phyloP scores from a whole-genome alignment of 2,797 vertebrate genomes.

The Schizopygopsis pylzovi region DNA sequence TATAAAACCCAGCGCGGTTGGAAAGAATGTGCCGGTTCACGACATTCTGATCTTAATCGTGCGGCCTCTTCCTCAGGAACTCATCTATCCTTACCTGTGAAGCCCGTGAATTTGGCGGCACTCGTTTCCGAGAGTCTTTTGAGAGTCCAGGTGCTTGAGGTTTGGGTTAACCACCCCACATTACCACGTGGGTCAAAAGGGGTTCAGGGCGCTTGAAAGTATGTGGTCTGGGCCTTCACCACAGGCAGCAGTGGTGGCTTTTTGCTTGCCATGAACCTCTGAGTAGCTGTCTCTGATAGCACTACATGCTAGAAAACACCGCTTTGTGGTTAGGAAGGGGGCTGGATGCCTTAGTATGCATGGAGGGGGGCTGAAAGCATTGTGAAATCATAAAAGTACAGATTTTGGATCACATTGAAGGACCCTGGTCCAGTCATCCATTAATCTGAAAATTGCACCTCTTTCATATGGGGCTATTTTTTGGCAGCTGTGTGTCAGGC shows the following conservation, averaged over 20 bases:
- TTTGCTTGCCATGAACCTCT: conserved; percentile 46
- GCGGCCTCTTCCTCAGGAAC: conserved; percentile 21
- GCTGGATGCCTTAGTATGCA: conserved; percentile 23
- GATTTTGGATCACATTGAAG: conserved; percentile 72
- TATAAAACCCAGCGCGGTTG: conserved; percentile 15
- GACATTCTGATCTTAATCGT: conserved; percentile 40
- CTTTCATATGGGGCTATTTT: conserved; percentile 62
- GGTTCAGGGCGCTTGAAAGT: conserved; percentile 74
- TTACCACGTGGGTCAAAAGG: conserved; percentile 76
- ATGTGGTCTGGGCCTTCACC: conserved; percentile 75
- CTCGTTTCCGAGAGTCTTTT: conserved; percentile 17
- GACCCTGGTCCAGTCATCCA: conserved; percentile 71
- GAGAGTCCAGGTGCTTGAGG: conserved; percentile 76
- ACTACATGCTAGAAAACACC: conserved; percentile 66
- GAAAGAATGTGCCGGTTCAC: conserved; percentile 38
- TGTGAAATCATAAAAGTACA: conserved; percentile 69
- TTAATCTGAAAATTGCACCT: conserved; percentile 83
- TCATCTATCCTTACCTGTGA: conserved; percentile 30
- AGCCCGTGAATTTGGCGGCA: neutral
- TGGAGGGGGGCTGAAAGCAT: conserved; percentile 49
- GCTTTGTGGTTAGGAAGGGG: conserved; percentile 63
- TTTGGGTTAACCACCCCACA: conserved; percentile 78
- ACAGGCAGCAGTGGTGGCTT: conserved; percentile 67
- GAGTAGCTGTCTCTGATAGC: conserved; percentile 53
- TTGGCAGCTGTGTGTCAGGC: conserved; percentile 73